Evolutionary conservation across 2,113 vertebrate genomes (phyloP), one percentile per base, ranked within the genome.

Genomic region (Anas platyrhynchos): DNA sequence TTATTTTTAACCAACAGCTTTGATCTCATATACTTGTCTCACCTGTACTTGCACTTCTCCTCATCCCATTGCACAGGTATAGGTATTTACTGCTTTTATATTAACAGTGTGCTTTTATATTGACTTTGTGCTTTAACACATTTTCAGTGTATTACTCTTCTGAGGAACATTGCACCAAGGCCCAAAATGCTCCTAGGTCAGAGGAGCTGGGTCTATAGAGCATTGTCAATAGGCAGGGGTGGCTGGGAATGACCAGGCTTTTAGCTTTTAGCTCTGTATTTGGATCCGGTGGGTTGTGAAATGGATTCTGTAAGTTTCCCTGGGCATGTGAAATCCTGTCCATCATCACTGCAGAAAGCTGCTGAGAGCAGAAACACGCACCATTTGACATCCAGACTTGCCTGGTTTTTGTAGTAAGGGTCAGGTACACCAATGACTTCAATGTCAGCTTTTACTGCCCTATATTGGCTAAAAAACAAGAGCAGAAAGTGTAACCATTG

Each of bases 361-460:
- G 26, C 26, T 65, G 34, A 63, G 41, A 50, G 41, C n/a, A 59
- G 36, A 23, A n/a, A 26, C 0, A 0, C 13, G 32, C 22, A 34
- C 22, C 1, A 0, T 66, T 23, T 67, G 72, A 71, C 25, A 85
- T 48, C 8, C 78, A 90, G n/a, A 16, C 34, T 88, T 4, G 4
- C 31, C 41, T 74, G 14, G 21, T 18, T 86, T 63, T 71, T 66
- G 48, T 31, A 16, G 0, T 48, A 76, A 68, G 0, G 0, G 6
- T n/a, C 44, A 54, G n/a, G 15, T 27, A 36, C 36, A 59, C 25
- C 46, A 38, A 7, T 21, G 54, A 8, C 23, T 68, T 87, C 65
- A 44, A 73, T 73, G 34, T 36, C 54, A 87, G 29, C 12, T 94
- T 71, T 90, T 74, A 62, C 34, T 69, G 16, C 32, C 13, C 1